These are phyloP conservation scores for Neopelma chrysocephalum DNA, from an alignment of 2,797 vertebrate species.

Conservation along the genomic window DNA sequence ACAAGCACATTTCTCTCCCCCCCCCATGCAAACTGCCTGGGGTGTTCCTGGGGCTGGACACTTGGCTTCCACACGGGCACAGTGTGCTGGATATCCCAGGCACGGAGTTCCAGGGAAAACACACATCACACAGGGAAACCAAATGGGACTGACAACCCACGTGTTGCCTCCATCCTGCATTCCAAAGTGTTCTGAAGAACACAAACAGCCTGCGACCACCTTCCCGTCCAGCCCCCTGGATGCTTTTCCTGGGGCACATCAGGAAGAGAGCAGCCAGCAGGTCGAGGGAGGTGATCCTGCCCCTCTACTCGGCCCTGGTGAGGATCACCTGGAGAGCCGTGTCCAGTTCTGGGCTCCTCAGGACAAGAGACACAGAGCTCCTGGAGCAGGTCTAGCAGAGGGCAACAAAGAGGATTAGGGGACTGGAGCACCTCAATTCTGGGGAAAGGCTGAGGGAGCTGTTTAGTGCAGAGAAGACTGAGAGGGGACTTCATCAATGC, in stretches of 20 bases:
- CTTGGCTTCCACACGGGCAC: neutral
- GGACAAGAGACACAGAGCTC: neutral
- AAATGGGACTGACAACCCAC: neutral
- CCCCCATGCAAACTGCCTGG: neutral
- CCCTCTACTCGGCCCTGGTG: rapidly evolving
- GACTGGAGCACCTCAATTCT: neutral
- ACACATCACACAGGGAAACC: neutral
- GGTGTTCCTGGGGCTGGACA: neutral
- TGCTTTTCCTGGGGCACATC: rapidly evolving
- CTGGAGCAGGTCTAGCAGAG: neutral
- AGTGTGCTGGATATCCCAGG: neutral
- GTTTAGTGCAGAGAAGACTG: too few species aligned
- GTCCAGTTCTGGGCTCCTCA: neutral
- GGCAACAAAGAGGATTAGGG: too few species aligned
- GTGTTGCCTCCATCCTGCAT: neutral
- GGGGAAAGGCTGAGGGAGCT: neutral
- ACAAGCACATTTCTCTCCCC: too few species aligned
- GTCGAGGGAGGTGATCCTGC: rapidly evolving
- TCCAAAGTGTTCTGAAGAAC: neutral
- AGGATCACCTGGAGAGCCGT: too few species aligned
- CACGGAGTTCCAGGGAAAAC: too few species aligned
- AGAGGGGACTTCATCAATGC: neutral
- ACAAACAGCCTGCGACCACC: neutral
- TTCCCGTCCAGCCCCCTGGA: rapidly evolving
- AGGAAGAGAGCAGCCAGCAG: rapidly evolving